A percentile compares a stretch with the other conserved stretches of the same genome.
These are phyloP conservation scores for Hippocampus comes DNA, from an alignment of 2,113 vertebrate genomes.

Conservation along the genomic window DNA sequence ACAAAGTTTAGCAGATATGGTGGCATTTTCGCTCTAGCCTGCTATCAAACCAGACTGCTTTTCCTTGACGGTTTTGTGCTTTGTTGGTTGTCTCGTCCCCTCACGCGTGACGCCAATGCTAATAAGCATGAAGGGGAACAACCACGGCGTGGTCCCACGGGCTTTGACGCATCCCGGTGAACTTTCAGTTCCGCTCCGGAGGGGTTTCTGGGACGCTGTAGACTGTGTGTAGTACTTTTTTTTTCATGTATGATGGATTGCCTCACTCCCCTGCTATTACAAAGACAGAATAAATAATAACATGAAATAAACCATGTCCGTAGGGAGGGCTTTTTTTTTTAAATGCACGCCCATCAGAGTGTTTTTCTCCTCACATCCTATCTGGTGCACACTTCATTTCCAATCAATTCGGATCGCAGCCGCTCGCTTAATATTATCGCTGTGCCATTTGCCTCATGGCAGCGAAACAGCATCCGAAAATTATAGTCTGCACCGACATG, in stretches of 20 bases:
- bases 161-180: neutral
- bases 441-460: conserved; percentile 17
- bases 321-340: conserved; percentile 6
- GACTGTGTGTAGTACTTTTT: conserved; percentile 24
- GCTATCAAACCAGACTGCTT: neutral
- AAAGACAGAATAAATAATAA: conserved; percentile 15
- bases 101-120: neutral
- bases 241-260: conserved; percentile 34
- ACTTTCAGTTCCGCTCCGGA: conserved; percentile 6
- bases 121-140: neutral
- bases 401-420: conserved; percentile 28
- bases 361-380: conserved; percentile 1
- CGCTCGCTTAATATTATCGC: conserved; percentile 18
- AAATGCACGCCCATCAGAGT: neutral
- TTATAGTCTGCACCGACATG: neutral
- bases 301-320: neutral
- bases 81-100: neutral
- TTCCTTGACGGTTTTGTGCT: neutral
- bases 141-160: neutral
- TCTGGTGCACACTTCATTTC: conserved; percentile 23
- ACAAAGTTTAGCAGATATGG: neutral
- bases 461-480: conserved; percentile 30
- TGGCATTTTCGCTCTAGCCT: neutral
- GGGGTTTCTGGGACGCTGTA: conserved; percentile 39
- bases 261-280: conserved; percentile 19